A percentile compares a stretch with the other conserved stretches of the same genome.
These are phyloP conservation scores for Aphaenogaster rudis DNA, from an alignment of 1,140 invertebrate genomes.

Conservation along the genomic window DNA sequence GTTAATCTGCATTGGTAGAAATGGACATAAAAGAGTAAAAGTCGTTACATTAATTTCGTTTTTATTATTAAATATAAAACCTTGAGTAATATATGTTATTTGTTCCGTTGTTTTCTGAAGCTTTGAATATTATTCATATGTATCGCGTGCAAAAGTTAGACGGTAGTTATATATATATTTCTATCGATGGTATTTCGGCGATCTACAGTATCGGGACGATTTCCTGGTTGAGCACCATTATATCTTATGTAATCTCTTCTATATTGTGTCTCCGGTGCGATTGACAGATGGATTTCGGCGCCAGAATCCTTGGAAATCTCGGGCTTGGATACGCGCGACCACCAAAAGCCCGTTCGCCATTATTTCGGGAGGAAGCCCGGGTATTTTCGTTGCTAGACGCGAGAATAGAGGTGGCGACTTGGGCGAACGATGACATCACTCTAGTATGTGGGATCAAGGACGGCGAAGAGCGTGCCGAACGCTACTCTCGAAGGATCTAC, in stretches of 20 bases:
- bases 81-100: neutral
- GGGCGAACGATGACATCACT: conserved; percentile 69
- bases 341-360: conserved; percentile 20
- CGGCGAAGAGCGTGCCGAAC: conserved; percentile 59
- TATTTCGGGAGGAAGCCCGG: conserved; percentile 60
- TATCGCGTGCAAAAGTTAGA: neutral
- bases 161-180: neutral
- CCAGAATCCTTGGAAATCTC: conserved; percentile 63
- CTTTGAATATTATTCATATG: neutral
- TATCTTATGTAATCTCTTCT: conserved; percentile 67
- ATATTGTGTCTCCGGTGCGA: conserved; percentile 53
- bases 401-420: conserved; percentile 18
- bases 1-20: no score
- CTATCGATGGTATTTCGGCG: neutral
- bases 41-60: neutral
- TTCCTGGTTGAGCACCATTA: conserved; percentile 42
- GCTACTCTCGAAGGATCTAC: conserved; percentile 48
- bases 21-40: neutral
- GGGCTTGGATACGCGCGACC: neutral
- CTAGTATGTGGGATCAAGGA: conserved; percentile 65
- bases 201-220: neutral
- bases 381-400: conserved; percentile 69
- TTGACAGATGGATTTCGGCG: conserved; percentile 30
- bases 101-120: neutral
- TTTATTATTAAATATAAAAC: neutral